A percentile compares a stretch with the other conserved stretches of the same genome.
These are phyloP conservation scores for Zophobas morio DNA, from an alignment of 1,140 invertebrate species.

Conservation along the genomic window DNA sequence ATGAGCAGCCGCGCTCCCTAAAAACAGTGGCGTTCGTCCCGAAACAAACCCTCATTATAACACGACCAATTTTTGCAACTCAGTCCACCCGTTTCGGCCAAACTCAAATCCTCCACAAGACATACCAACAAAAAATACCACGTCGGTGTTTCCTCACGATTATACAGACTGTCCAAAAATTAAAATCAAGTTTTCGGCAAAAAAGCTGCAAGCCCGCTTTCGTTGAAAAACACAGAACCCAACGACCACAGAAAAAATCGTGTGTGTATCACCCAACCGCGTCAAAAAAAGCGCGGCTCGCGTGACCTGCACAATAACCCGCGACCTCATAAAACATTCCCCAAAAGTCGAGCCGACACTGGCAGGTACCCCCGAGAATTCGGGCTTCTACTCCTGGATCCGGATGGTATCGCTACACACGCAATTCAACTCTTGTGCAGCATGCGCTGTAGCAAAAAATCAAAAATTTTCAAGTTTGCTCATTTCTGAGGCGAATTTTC, in stretches of 20 bases:
- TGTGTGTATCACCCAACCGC: not conserved
- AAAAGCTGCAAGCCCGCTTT: too few species aligned
- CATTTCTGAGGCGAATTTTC: not conserved
- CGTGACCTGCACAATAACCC: too few species aligned
- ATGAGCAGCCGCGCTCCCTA: slow-evolving; percentile 15
- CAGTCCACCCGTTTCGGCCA: not conserved
- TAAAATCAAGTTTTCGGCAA: not conserved
- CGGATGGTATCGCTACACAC: slow-evolving; percentile 31
- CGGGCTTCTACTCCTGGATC: slow-evolving; percentile 14
- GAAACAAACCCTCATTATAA: too few species aligned
- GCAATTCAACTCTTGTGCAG: slow-evolving; percentile 16
- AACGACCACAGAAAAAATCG: not conserved
- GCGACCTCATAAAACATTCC: slow-evolving; percentile 1
- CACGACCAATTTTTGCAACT: not conserved
- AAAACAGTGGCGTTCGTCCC: slow-evolving; percentile 20
- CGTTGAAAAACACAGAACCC: too few species aligned
- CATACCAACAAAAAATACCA: not conserved
- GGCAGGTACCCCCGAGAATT: slow-evolving; percentile 20
- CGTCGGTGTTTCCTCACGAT: too few species aligned
- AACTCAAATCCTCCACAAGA: not conserved
- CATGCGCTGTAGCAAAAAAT: slow-evolving; percentile 6
- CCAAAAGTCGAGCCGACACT: not conserved
- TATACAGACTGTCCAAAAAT: too few species aligned
- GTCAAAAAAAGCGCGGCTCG: too few species aligned
- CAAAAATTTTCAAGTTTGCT: not conserved